phyloP scores from a whole-genome alignment of 2,113 vertebrate species.

The Mormyrus lacerda region DNA sequence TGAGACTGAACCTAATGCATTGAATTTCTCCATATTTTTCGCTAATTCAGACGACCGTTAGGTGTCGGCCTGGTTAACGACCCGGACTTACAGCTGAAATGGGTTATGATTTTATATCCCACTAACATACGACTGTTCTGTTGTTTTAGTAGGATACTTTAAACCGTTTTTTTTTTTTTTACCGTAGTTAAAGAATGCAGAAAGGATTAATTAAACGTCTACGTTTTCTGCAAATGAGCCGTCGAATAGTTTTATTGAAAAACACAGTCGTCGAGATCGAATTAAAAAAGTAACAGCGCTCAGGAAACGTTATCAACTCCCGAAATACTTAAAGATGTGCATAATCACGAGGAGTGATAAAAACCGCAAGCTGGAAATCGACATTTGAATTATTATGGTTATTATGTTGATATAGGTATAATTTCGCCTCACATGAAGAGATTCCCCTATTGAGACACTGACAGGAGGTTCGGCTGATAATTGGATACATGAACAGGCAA shows the following conservation, averaged over 20 bases:
- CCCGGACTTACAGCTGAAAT: background rate
- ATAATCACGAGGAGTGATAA: background rate
- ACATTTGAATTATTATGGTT: background rate
- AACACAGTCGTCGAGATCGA: background rate
- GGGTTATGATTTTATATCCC: background rate
- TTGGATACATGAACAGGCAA: background rate
- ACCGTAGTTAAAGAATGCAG: background rate
- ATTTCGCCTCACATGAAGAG: background rate
- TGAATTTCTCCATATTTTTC: background rate
- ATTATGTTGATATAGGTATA: background rate
- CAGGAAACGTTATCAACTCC: background rate
- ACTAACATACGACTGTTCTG: background rate
- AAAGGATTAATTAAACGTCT: background rate
- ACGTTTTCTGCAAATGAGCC: background rate
- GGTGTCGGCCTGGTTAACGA: background rate
- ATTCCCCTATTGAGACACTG: background rate
- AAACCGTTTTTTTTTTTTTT: no score
- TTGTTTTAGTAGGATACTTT: background rate
- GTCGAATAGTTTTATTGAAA: background rate
- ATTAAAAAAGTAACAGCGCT: background rate
- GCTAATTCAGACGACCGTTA: background rate
- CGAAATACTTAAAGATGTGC: background rate
- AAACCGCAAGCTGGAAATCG: background rate
- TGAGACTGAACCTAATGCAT: background rate
- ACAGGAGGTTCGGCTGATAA: background rate